Evolutionary conservation across 30 jellyfish, hydroid and myxozoan genomes (phyloP).

Genomic region (Turritopsis rubra): DNA sequence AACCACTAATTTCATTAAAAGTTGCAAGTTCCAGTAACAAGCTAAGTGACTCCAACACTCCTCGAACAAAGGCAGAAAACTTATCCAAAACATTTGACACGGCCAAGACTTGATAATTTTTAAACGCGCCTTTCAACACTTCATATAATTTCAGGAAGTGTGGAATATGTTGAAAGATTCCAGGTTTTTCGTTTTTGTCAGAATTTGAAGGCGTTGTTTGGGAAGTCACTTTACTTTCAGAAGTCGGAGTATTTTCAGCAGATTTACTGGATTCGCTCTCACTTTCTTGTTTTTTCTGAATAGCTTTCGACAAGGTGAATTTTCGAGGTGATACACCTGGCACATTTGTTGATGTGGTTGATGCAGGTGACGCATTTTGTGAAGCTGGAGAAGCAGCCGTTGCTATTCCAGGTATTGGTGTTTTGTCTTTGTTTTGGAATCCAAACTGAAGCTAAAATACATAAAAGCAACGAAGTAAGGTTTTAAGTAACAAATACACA

Average conservation of each 20-base stretch:
- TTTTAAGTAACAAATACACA: background rate
- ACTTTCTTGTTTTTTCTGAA: conserved; percentile 36
- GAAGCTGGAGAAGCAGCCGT: conserved; percentile 40
- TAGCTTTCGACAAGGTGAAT: conserved; percentile 53
- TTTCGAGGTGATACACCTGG: conserved; percentile 68
- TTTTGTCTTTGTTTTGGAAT: conserved; percentile 57
- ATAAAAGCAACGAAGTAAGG: background rate
- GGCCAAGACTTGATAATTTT: conserved; percentile 80
- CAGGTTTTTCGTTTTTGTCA: conserved; percentile 76
- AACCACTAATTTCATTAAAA: conserved; percentile 70
- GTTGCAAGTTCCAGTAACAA: conserved; percentile 83
- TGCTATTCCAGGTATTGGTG: conserved; percentile 40
- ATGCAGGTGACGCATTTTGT: conserved; percentile 42
- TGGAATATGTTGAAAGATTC: conserved; percentile 60
- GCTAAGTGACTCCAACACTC: conserved; percentile 74
- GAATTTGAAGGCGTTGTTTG: conserved; percentile 29
- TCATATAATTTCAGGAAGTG: conserved; percentile 69
- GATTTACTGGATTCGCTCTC: background rate
- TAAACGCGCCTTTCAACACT: conserved; percentile 73
- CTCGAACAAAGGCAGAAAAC: conserved; percentile 58
- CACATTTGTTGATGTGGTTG: conserved; percentile 23
- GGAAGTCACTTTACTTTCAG: conserved; percentile 41
- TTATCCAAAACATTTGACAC: conserved; percentile 67
- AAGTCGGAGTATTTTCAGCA: conserved; percentile 29
- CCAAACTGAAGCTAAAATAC: conserved; percentile 45